phyloP scores from a whole-genome alignment of 2,797 vertebrate species.

The Setipinna tenuifilis region DNA sequence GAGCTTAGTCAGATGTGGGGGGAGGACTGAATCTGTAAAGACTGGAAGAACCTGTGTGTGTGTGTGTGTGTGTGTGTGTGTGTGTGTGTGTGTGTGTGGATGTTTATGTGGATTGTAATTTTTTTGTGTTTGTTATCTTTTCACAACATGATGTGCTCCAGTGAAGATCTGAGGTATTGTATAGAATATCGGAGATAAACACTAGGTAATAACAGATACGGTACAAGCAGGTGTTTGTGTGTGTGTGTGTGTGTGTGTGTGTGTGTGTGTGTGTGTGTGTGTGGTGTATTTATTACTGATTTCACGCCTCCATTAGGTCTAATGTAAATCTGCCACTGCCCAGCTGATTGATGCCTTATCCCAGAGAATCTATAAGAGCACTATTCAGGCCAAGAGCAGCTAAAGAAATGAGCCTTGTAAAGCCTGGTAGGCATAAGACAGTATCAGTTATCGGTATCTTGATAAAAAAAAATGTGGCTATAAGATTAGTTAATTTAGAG shows the following conservation, averaged over 20 bases:
- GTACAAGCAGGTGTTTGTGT: background rate
- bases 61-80: slow-evolving; percentile 7
- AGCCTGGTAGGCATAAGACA: background rate
- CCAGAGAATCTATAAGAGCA: background rate
- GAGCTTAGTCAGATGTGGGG: background rate
- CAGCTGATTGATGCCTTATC: background rate
- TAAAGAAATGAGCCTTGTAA: background rate
- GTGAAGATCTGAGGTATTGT: background rate
- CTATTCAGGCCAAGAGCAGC: background rate
- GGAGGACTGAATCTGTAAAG: background rate
- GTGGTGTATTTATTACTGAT: background rate
- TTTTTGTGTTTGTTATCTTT: background rate
- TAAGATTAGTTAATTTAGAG: too few species aligned
- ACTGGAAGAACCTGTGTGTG: background rate
- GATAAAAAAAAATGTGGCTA: background rate
- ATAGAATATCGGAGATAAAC: background rate
- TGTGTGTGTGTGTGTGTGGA: background rate
- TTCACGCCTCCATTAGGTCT: background rate
- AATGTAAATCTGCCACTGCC: background rate
- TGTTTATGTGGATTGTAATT: background rate
- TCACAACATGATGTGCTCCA: background rate
- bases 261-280: background rate
- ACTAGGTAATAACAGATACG: background rate
- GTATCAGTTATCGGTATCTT: background rate
- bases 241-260: background rate